Percentiles rank a stretch among this genome's conserved stretches.
These are phyloP conservation scores for Saimiri boliviensis DNA, from an alignment of 2,113 vertebrate genomes.

Conservation along the genomic window DNA sequence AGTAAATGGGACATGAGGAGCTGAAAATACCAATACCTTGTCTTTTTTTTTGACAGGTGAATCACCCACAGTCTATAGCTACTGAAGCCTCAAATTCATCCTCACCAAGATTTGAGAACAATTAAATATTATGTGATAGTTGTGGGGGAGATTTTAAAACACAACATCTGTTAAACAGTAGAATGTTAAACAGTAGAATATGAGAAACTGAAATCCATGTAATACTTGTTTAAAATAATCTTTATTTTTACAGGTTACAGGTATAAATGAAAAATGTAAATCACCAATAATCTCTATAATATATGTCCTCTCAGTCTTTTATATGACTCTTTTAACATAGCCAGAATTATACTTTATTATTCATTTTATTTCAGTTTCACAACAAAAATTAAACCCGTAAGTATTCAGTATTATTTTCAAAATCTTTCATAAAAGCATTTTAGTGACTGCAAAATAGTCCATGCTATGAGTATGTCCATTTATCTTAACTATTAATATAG, in stretches of 20 bases:
- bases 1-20: background rate
- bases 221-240: background rate
- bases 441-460: background rate
- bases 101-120: background rate
- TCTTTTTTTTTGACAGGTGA: background rate
- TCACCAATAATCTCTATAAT: background rate
- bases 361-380: background rate
- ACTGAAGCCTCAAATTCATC: background rate
- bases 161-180: background rate
- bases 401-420: background rate
- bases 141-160: background rate
- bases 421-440: background rate
- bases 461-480: background rate
- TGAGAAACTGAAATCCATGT: background rate
- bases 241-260: slow-evolving; percentile 18
- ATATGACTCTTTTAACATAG: background rate
- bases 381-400: background rate
- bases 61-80: background rate
- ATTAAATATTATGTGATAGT: background rate
- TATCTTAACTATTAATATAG: background rate
- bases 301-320: background rate
- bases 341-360: background rate
- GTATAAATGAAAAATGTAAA: background rate
- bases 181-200: background rate
- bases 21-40: rapidly evolving